A percentile compares a stretch with the other conserved stretches of the same genome.
phyloP scores from a whole-genome alignment of 2,888 invertebrate species.

The Spodoptera picta region DNA sequence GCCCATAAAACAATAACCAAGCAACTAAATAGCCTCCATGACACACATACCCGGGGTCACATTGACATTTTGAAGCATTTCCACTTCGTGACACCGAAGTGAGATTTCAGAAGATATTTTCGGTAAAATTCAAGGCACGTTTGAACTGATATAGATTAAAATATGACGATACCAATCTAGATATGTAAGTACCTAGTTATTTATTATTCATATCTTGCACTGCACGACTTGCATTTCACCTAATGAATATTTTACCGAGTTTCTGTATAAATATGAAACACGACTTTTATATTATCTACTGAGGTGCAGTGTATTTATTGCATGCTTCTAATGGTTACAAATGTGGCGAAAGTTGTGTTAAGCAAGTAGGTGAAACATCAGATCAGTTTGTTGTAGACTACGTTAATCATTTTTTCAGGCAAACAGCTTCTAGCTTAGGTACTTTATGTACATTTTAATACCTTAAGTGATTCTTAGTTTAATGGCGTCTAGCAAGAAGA shows the following conservation, averaged over 20 bases:
- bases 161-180: slow-evolving; percentile 72
- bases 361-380: no score
- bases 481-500: no score
- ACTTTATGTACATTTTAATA: no score
- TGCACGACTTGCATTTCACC: slow-evolving; percentile 81
- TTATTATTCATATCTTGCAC: slow-evolving; percentile 74
- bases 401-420: no score
- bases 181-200: slow-evolving; percentile 48
- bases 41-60: background rate
- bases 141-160: slow-evolving; percentile 78
- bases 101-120: slow-evolving; percentile 38
- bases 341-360: background rate
- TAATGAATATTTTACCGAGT: slow-evolving; percentile 79
- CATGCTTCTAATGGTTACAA: slow-evolving; percentile 5
- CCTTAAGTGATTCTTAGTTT: no score
- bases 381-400: no score
- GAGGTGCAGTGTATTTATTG: slow-evolving; percentile 21
- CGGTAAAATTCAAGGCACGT: slow-evolving; percentile 72
- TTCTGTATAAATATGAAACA: slow-evolving; percentile 65
- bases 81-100: slow-evolving; percentile 36
- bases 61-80: slow-evolving; percentile 9
- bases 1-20: background rate
- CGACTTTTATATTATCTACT: slow-evolving; percentile 54
- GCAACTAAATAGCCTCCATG: background rate
- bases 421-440: no score